A percentile compares a stretch with the other conserved stretches of the same genome.
These are phyloP conservation scores for Cheilosia pagana DNA, from an alignment of 2,888 invertebrate genomes.

Conservation along the genomic window DNA sequence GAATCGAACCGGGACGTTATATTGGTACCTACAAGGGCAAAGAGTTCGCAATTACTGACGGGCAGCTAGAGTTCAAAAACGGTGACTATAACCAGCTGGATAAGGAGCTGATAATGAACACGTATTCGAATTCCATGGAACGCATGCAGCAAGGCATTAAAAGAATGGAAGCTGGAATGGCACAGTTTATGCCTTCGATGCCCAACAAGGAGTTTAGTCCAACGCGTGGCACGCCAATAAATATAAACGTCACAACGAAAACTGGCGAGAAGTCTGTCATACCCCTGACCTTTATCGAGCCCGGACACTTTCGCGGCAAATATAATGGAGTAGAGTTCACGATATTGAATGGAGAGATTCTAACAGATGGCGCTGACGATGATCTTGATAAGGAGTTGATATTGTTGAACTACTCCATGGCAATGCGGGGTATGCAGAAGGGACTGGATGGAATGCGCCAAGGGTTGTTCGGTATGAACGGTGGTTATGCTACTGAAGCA, in stretches of 20 bases:
- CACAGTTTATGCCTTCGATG: background rate
- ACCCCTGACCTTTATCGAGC: background rate
- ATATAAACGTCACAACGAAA: no score
- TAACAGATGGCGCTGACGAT: background rate
- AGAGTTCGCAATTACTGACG: constrained; percentile 11
- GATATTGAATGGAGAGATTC: background rate
- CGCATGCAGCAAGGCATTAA: background rate
- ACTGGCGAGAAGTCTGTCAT: background rate
- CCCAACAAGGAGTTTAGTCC: no score
- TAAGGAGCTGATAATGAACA: background rate
- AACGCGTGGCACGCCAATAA: no score
- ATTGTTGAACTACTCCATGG: background rate
- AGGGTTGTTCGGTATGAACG: background rate
- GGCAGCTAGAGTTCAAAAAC: background rate
- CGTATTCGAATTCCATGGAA: background rate
- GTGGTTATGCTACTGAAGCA: background rate
- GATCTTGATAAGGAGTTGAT: constrained; percentile 28
- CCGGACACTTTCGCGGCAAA: background rate
- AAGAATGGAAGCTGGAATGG: background rate
- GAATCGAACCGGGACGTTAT: background rate
- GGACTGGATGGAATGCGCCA: constrained; percentile 3
- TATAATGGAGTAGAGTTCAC: background rate
- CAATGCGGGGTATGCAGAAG: constrained; percentile 1
- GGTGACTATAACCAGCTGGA: background rate
- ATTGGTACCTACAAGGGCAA: constrained; percentile 13